Evolutionary conservation across 2,888 invertebrate species (phyloP), one percentile per base, ranked within the genome.

Genomic region (Drosophila algonquin): DNA sequence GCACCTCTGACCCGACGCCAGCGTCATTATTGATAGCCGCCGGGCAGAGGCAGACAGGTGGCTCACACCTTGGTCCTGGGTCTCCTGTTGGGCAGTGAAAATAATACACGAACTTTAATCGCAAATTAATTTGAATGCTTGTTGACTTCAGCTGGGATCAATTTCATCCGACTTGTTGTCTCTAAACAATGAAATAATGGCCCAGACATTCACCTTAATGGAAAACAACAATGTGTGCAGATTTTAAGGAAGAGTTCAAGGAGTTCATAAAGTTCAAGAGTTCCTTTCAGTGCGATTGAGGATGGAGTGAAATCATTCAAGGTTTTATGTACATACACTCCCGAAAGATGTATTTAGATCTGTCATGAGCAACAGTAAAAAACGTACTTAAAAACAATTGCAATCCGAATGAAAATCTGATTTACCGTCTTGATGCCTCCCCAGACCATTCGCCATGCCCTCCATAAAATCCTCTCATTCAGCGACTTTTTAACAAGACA

Each of bases 1-100:
- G 81, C 80, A 64, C 62, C 78, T 80, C 72, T 65, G 56, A 65
- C 65, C 65, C 63, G 65, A 81, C 79, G 79, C 75, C 81, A 73
- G 69, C 55, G 59, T 46, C 73, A 80, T 75, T 81, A 57, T 73
- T 54, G 54, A 63, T 57, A 61, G 30, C 73, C 73, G 57, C 47
- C 52, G 72, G 84, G 62, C 75, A 69, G 63, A 51, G 55, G 63
- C 57, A 64, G 61, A 60, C 75, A 72, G 64, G 62, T 65, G 60
- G 59, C 84, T 80, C 75, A 73, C 80, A 80, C 80, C 84, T 80
- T 16, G 14, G 40, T 40, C 14, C 40, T 14, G 14, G 14, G 14
- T 6, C 6, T 40, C 40, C 14, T 40, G 2, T 14, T 0, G 40
- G 14, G 14, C 6, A 40, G 4, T 6, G 40, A 40, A 40, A 14